Evolutionary conservation across 2,888 invertebrate species (phyloP).

Genomic region (Carpatolechia fugitivella): DNA sequence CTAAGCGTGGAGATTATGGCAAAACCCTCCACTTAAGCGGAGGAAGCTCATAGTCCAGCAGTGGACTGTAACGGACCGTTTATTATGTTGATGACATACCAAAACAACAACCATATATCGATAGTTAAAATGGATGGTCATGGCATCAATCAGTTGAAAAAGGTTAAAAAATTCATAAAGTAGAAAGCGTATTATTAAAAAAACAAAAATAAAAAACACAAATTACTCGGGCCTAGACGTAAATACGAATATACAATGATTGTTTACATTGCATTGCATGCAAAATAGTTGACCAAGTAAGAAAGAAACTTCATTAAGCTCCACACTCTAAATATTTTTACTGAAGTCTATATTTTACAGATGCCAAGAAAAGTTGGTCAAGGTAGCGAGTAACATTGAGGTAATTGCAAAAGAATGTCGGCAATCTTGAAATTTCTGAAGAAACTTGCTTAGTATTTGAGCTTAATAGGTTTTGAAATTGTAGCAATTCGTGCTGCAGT

Average conservation of each 20-base stretch:
- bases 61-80: too few species aligned
- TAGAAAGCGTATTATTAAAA: too few species aligned
- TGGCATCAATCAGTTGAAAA: too few species aligned
- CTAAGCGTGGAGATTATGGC: too few species aligned
- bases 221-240: slow-evolving; percentile 6
- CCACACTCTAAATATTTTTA: background rate
- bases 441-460: slow-evolving; percentile 5
- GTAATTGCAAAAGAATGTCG: slow-evolving; percentile 15
- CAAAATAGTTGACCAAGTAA: slow-evolving; percentile 22
- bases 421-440: slow-evolving; percentile 1
- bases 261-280: slow-evolving; percentile 32
- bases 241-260: slow-evolving; percentile 26
- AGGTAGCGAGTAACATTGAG: slow-evolving; percentile 18
- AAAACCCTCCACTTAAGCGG: too few species aligned
- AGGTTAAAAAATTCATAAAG: too few species aligned
- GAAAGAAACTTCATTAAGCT: slow-evolving; percentile 12
- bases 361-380: slow-evolving; percentile 20
- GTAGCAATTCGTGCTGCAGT: slow-evolving; percentile 1
- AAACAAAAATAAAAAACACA: background rate
- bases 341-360: slow-evolving; percentile 1
- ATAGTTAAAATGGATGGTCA: too few species aligned
- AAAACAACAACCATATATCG: too few species aligned
- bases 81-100: too few species aligned
- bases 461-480: slow-evolving; percentile 4
- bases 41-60: too few species aligned